Conservation (phyloP, 2,888 invertebrate genomes). For the Drosophila affinis region DNA sequence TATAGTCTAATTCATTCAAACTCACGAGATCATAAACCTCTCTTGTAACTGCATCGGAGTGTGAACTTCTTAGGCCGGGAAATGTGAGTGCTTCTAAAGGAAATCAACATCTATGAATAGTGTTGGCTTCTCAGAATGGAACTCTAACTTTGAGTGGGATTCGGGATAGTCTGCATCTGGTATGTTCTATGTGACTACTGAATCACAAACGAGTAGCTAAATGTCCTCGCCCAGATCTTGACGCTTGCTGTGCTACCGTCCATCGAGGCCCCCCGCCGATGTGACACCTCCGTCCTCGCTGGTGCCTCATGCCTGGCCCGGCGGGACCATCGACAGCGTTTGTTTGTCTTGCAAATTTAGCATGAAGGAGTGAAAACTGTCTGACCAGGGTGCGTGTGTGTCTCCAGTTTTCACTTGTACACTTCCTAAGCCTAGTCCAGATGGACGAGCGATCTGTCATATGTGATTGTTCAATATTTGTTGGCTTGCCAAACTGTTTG, state of each 20-base stretch:
- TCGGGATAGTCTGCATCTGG: slow-evolving; percentile 5
- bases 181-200: slow-evolving; percentile 56
- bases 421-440: slow-evolving; percentile 20
- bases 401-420: slow-evolving; percentile 66
- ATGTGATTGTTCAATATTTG: slow-evolving; percentile 74
- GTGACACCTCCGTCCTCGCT: slow-evolving; percentile 47
- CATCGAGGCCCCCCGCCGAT: slow-evolving; percentile 33
- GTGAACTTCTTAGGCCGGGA: slow-evolving; percentile 1
- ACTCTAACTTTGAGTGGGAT: background rate
- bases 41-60: slow-evolving; percentile 11
- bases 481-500: slow-evolving; percentile 34
- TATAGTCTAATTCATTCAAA: slow-evolving; percentile 67
- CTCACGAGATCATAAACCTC: slow-evolving; percentile 54
- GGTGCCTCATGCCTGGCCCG: slow-evolving; percentile 51
- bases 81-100: slow-evolving; percentile 17
- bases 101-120: slow-evolving; percentile 16
- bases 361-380: slow-evolving; percentile 78
- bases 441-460: slow-evolving; percentile 64
- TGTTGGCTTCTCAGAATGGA: slow-evolving; percentile 30
- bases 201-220: slow-evolving; percentile 48
- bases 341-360: slow-evolving; percentile 73
- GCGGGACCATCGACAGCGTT: slow-evolving; percentile 56
- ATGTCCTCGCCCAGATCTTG: slow-evolving; percentile 35
- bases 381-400: slow-evolving; percentile 15
- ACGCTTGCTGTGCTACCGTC: slow-evolving; percentile 67